phyloP scores from a whole-genome alignment of 2,113 vertebrate genomes.

The Corythornis cristatus region DNA sequence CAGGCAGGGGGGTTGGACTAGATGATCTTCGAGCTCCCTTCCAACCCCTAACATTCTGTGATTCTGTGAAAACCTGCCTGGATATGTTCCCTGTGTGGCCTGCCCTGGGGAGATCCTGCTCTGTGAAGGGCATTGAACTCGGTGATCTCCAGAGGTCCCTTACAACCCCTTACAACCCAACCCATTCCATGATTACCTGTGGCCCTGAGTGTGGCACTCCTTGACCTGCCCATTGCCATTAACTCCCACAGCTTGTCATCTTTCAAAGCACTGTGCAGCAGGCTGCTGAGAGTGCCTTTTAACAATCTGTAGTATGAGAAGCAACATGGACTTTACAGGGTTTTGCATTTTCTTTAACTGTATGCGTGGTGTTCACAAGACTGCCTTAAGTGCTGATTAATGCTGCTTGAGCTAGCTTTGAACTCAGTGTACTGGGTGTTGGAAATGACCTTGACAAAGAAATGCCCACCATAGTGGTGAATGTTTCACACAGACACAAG shows the following conservation, averaged over 20 bases:
- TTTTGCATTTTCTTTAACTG: neutral
- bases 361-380: neutral
- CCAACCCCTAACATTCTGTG: too few species aligned
- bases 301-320: neutral
- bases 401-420: neutral
- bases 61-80: too few species aligned
- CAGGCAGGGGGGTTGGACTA: too few species aligned
- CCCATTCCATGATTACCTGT: neutral
- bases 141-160: too few species aligned
- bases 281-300: neutral
- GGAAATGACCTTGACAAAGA: neutral
- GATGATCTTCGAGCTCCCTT: too few species aligned
- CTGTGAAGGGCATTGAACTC: too few species aligned
- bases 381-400: neutral
- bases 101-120: too few species aligned
- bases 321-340: fast-evolving
- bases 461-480: neutral
- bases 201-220: neutral
- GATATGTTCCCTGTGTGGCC: too few species aligned
- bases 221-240: neutral
- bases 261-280: neutral
- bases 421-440: neutral
- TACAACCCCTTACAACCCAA: too few species aligned
- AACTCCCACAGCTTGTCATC: neutral
- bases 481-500: neutral